phyloP scores from a whole-genome alignment of 2,113 vertebrate genomes.

The Egretta garzetta region DNA sequence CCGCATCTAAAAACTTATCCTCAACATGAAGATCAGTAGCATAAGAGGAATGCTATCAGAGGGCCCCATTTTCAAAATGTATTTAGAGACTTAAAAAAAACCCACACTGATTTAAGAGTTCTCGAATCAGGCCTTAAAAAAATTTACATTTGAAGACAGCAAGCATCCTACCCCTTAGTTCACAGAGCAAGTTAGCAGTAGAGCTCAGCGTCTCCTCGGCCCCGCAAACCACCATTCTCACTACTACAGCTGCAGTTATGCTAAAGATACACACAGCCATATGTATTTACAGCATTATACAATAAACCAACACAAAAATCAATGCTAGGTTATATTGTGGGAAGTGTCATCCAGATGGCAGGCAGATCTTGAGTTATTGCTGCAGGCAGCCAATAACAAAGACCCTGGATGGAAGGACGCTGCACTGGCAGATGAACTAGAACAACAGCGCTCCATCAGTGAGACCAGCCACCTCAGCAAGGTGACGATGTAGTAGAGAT shows the following conservation, averaged over 20 bases:
- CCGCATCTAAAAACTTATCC: neutral
- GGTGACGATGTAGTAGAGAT: neutral
- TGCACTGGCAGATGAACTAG: neutral
- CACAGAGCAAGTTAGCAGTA: neutral
- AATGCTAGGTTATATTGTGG: neutral
- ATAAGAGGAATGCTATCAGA: neutral
- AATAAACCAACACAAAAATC: slow-evolving; percentile 3
- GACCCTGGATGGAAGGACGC: neutral
- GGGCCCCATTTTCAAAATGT: neutral
- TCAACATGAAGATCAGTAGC: neutral
- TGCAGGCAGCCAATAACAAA: neutral
- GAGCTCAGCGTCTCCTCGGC: neutral
- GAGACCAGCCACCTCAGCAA: neutral
- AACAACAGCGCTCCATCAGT: neutral
- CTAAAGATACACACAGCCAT: neutral
- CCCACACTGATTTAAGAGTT: neutral
- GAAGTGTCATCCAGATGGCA: slow-evolving; percentile 18
- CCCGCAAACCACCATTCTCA: neutral
- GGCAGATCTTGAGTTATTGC: neutral
- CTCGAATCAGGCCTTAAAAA: neutral
- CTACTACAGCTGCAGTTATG: neutral
- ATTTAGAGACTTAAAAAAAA: neutral
- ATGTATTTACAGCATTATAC: neutral
- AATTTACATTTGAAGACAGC: neutral
- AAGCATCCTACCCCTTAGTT: neutral